A percentile compares a stretch with the other conserved stretches of the same genome.
Evolutionary conservation across 92 coral and sea anemone genomes (phyloP).

Genomic region (Zoanthus solanderi): DNA sequence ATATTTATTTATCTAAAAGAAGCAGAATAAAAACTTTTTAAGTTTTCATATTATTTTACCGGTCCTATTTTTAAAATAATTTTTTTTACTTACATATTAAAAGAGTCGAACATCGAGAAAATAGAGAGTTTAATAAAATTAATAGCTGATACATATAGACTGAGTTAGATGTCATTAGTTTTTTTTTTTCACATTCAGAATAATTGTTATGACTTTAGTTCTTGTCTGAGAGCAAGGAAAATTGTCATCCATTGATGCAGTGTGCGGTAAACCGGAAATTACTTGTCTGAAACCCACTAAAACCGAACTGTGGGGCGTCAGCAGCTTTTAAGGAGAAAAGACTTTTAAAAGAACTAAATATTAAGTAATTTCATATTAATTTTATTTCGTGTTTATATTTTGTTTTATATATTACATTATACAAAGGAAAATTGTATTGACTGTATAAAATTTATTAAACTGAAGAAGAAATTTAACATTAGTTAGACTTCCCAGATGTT

Average conservation of each 20-base stretch:
- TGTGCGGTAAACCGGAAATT: not conserved
- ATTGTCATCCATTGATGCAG: not conserved
- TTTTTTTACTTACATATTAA: not conserved
- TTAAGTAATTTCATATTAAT: not conserved
- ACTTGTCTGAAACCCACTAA: not conserved
- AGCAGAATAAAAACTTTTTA: no score
- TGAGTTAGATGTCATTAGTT: no score
- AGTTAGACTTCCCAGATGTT: no score
- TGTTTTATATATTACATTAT: no score
- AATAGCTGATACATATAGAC: no score
- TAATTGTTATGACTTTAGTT: not conserved
- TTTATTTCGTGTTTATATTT: not conserved
- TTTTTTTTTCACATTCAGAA: not conserved
- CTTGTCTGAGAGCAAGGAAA: not conserved
- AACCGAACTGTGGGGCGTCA: not conserved
- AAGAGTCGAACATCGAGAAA: not conserved
- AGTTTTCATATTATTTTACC: no score
- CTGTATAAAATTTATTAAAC: no score
- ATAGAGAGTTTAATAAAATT: no score
- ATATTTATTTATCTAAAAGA: no score
- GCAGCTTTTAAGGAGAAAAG: not conserved
- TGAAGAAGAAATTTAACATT: no score
- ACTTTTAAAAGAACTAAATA: not conserved
- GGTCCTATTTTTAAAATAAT: not conserved
- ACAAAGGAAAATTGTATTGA: no score